Evolutionary conservation across 2,113 vertebrate species (phyloP).

Genomic region (Naja naja): DNA sequence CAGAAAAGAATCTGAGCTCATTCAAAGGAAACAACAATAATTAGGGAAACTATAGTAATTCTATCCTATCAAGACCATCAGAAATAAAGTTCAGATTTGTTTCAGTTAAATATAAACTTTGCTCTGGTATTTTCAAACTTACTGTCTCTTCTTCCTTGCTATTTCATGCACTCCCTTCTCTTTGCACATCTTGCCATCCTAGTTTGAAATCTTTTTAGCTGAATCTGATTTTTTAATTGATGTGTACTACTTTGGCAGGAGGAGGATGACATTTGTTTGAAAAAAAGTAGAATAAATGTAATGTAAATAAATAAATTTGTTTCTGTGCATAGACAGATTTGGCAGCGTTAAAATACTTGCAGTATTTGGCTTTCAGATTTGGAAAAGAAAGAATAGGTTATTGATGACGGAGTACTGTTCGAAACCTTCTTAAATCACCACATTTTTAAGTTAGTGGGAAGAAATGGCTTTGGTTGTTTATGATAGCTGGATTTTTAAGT

Average conservation of each 20-base stretch:
- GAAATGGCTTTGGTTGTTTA: neutral
- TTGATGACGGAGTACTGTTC: neutral
- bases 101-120: neutral
- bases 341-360: neutral
- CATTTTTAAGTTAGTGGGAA: neutral
- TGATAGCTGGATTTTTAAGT: conserved; percentile 48
- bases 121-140: neutral
- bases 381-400: neutral
- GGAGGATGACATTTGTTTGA: neutral
- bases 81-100: neutral
- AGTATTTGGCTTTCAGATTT: neutral
- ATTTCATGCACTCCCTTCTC: neutral
- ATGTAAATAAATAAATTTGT: conserved; percentile 16
- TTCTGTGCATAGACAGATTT: conserved; percentile 31
- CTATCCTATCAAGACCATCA: neutral
- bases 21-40: neutral
- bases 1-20: neutral
- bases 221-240: neutral
- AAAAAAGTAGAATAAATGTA: neutral
- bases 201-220: neutral
- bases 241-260: neutral
- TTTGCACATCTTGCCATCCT: neutral
- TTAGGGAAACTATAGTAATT: neutral
- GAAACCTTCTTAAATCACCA: neutral
- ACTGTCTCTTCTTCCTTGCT: neutral